phyloP scores from a whole-genome alignment of 2,888 invertebrate genomes.

The Pyrochroa serraticornis region DNA sequence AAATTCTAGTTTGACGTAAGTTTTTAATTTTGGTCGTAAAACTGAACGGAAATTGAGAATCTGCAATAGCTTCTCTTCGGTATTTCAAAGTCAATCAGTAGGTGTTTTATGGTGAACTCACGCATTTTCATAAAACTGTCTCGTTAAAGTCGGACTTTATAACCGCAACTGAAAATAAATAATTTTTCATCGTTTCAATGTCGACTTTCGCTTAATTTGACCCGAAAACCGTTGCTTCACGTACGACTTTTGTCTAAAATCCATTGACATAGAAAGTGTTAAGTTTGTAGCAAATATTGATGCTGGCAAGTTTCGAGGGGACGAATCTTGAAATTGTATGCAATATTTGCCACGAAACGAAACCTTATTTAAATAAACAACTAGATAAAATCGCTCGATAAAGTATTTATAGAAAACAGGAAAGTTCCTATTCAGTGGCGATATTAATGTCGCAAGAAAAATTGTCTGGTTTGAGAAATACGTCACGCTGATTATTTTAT shows the following conservation, averaged over 20 bases:
- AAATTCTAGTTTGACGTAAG: no score
- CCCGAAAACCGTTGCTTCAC: neutral
- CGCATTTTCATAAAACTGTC: no score
- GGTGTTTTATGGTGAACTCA: no score
- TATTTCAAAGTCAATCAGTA: no score
- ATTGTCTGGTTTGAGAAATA: neutral
- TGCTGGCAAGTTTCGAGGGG: neutral
- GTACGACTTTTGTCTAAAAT: neutral
- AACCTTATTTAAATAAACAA: neutral
- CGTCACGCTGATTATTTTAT: neutral
- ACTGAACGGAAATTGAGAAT: no score
- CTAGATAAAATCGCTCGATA: neutral
- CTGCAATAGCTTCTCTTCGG: no score
- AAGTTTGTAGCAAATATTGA: slow-evolving; percentile 4
- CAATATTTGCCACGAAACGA: neutral
- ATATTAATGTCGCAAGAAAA: slow-evolving; percentile 1
- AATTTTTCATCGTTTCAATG: neutral
- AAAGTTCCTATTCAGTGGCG: neutral
- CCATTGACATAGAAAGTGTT: slow-evolving; percentile 12
- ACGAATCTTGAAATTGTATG: neutral
- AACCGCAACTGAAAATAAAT: neutral
- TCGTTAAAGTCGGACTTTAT: neutral
- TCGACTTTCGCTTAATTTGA: neutral
- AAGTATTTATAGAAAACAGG: slow-evolving; percentile 5
- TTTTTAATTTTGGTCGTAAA: no score